Conservation (phyloP, 1,140 invertebrate species). For the Coelopa frigida region DNA sequence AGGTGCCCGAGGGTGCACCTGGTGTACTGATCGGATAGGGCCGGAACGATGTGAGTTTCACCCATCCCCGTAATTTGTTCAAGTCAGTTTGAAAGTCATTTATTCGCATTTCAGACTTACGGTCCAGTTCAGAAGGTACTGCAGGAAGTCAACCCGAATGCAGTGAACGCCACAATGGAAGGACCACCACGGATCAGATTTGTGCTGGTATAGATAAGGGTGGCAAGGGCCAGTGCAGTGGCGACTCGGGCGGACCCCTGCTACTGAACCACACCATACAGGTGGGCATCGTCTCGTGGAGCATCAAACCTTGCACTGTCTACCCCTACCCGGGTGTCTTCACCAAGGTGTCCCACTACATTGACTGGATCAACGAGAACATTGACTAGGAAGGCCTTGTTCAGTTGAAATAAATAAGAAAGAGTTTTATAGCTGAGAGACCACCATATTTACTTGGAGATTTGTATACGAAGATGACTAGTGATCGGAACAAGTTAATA, state of each 20-base stretch:
- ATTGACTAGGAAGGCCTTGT: no score
- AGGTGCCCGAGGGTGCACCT: slow-evolving; percentile 15
- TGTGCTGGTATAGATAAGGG: slow-evolving; percentile 43
- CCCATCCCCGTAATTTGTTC: neutral
- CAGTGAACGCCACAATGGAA: slow-evolving; percentile 16
- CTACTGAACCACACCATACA: slow-evolving; percentile 22
- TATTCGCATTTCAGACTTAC: slow-evolving; percentile 21
- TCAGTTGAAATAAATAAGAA: no score
- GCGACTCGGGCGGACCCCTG: slow-evolving; percentile 45
- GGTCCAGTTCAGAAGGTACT: slow-evolving; percentile 27
- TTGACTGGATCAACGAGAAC: slow-evolving; percentile 41
- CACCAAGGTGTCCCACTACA: slow-evolving; percentile 39
- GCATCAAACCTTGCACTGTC: slow-evolving; percentile 31
- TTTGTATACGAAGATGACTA: no score
- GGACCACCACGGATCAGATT: slow-evolving; percentile 31
- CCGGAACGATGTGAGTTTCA: slow-evolving; percentile 22
- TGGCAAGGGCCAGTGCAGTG: slow-evolving; percentile 45
- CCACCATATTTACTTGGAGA: no score
- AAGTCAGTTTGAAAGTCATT: neutral
- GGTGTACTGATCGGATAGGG: slow-evolving; percentile 38
- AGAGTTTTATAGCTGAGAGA: no score
- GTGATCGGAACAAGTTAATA: no score
- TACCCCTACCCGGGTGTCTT: slow-evolving; percentile 35
- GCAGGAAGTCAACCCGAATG: slow-evolving; percentile 42
- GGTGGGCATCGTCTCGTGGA: slow-evolving; percentile 35